Percentiles rank a stretch among this genome's conserved stretches.
Evolutionary conservation across 1,140 invertebrate species (phyloP).

Genomic region (Halesus radiatus): DNA sequence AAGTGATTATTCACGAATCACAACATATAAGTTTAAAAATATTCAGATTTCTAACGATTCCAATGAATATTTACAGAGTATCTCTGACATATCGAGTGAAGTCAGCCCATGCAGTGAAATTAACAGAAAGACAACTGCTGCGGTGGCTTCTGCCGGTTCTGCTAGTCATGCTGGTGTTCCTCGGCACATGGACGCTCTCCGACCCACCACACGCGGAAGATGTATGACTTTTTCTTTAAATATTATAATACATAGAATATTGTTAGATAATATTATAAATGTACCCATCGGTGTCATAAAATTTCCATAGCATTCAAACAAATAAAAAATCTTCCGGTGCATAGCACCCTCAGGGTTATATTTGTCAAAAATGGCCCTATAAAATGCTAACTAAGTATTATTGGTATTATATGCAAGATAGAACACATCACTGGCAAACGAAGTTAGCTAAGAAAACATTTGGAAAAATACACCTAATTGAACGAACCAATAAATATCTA

Average conservation of each 20-base stretch:
- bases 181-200: conserved; percentile 90
- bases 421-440: neutral
- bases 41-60: neutral
- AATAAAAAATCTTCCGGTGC: too few species aligned
- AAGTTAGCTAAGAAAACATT: neutral
- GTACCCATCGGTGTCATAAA: too few species aligned
- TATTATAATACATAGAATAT: too few species aligned
- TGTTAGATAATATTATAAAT: too few species aligned
- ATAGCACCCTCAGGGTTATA: too few species aligned
- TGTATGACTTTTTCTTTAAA: conserved; percentile 61
- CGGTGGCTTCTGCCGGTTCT: conserved; percentile 94
- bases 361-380: too few species aligned
- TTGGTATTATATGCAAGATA: neutral
- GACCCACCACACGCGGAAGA: conserved; percentile 83
- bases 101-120: conserved; percentile 91
- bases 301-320: too few species aligned
- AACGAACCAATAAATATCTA: neutral
- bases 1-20: too few species aligned
- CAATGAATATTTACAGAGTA: conserved; percentile 75
- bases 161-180: conserved; percentile 88
- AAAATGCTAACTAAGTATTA: too few species aligned
- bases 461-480: neutral
- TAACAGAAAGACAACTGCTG: conserved; percentile 91
- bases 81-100: conserved; percentile 95
- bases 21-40: too few species aligned